A percentile compares a stretch with the other conserved stretches of the same genome.
Evolutionary conservation across 1,140 invertebrate species (phyloP).

Genomic region (Octopus sinensis): DNA sequence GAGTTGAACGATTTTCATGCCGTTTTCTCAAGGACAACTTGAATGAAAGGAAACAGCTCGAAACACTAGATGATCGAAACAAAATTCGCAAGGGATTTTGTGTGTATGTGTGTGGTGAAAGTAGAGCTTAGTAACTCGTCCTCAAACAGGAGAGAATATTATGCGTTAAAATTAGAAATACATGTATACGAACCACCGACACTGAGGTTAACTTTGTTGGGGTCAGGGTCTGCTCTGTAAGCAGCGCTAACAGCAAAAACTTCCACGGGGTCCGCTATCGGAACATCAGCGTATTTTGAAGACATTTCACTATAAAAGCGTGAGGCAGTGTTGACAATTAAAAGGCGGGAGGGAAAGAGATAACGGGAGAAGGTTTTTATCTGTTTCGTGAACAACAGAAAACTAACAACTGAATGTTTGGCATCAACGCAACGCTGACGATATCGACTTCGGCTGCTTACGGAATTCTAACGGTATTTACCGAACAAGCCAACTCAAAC

Average conservation of each 20-base stretch:
- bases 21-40: too few relatives aligned
- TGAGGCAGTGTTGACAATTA: too few relatives aligned
- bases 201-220: slow-evolving; percentile 89
- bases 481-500: too few relatives aligned
- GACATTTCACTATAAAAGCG: background rate
- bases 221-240: slow-evolving; percentile 75
- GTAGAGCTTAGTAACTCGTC: background rate
- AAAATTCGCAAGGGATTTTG: background rate
- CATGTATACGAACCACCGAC: slow-evolving; percentile 77
- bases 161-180: background rate
- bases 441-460: too few relatives aligned
- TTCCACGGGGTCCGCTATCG: slow-evolving; percentile 83
- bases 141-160: background rate
- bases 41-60: background rate
- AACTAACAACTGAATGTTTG: too few relatives aligned
- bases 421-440: too few relatives aligned
- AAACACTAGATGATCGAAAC: background rate
- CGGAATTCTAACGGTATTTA: too few relatives aligned
- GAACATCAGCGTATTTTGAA: slow-evolving; percentile 66
- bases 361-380: too few relatives aligned
- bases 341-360: too few relatives aligned
- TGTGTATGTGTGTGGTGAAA: background rate
- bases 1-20: too few relatives aligned
- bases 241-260: slow-evolving; percentile 83
- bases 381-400: too few relatives aligned